Percentiles rank a stretch among this genome's conserved stretches.
These are phyloP conservation scores for Zalophus californianus DNA, from an alignment of 2,797 vertebrate species.

Conservation along the genomic window DNA sequence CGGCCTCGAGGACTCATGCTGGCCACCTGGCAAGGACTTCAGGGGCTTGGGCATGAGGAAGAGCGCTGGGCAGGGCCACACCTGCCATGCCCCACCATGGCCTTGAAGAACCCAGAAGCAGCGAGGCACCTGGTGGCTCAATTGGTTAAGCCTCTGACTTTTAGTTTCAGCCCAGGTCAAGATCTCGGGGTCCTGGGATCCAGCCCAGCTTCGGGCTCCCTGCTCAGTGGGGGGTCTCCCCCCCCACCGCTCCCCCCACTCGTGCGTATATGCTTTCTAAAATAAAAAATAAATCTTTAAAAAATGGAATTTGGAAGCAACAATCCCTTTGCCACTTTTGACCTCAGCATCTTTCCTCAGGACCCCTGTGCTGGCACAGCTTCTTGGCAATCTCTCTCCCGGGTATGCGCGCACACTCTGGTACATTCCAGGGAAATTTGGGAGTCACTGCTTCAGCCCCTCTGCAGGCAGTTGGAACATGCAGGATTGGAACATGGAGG, in stretches of 20 bases:
- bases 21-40: not conserved
- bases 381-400: not conserved
- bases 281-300: not conserved
- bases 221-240: not conserved
- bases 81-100: not conserved
- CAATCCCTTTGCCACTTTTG: not conserved
- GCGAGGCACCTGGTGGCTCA: not conserved
- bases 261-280: fast-evolving
- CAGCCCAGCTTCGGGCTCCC: not conserved
- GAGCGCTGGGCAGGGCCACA: fast-evolving
- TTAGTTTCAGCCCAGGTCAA: not conserved
- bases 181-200: not conserved
- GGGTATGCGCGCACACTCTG: not conserved
- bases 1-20: not conserved
- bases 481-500: not conserved
- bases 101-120: not conserved
- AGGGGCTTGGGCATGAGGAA: fast-evolving
- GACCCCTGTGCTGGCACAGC: fast-evolving
- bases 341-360: not conserved
- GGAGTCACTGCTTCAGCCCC: fast-evolving
- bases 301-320: not conserved
- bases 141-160: not conserved
- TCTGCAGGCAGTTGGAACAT: not conserved
- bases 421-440: not conserved
- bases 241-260: not conserved